These are phyloP conservation scores for Chloromyia formosa DNA, from an alignment of 2,888 invertebrate species.

Conservation along the genomic window DNA sequence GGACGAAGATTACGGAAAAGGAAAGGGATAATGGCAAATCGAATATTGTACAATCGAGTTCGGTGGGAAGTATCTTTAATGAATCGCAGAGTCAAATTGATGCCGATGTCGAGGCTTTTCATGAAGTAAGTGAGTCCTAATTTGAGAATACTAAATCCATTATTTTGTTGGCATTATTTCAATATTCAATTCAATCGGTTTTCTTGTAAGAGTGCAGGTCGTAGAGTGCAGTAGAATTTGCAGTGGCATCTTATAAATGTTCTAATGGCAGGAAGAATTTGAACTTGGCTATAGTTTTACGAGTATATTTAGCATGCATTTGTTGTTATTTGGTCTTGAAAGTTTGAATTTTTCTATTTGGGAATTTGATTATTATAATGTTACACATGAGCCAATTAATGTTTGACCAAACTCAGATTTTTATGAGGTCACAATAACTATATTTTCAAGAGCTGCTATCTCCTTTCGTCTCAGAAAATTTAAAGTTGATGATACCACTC, in stretches of 20 bases:
- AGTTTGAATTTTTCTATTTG: too few relatives aligned
- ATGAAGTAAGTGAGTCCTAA: conserved; percentile 58
- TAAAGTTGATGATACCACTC: too few relatives aligned
- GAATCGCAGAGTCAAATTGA: conserved; percentile 59
- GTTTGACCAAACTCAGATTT: too few relatives aligned
- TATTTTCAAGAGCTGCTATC: too few relatives aligned
- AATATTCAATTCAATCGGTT: conserved; percentile 7
- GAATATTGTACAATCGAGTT: neutral
- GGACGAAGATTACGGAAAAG: conserved; percentile 50
- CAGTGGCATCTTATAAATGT: neutral
- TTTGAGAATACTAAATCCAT: neutral
- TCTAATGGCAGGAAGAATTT: neutral
- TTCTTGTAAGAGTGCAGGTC: neutral
- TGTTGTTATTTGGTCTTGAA: conserved; percentile 7
- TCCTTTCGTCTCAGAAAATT: too few relatives aligned
- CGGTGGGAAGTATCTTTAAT: conserved; percentile 23
- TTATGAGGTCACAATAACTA: too few relatives aligned
- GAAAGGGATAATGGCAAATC: neutral
- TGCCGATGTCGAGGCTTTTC: conserved; percentile 61
- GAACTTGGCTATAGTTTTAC: neutral
- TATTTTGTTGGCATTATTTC: conserved; percentile 12
- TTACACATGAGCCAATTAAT: too few relatives aligned
- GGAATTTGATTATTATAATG: too few relatives aligned
- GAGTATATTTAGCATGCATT: neutral
- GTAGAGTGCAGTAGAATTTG: too few relatives aligned